Evolutionary conservation across 92 coral and sea anemone genomes (phyloP).

Genomic region (Umimayanthus chanpuru): DNA sequence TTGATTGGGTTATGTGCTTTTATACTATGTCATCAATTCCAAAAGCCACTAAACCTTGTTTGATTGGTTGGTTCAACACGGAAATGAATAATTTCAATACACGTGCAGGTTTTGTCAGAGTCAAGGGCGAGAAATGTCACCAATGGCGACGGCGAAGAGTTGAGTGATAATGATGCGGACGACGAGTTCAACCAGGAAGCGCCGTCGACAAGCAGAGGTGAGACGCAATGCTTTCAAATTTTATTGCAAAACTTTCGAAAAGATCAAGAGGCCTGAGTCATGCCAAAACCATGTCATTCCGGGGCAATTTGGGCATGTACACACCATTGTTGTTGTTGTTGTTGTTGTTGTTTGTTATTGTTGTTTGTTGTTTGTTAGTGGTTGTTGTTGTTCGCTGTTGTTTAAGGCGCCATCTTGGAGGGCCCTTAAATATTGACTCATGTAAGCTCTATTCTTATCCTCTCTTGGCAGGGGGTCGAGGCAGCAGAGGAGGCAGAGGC

Average conservation of each 20-base stretch:
- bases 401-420: too few species aligned
- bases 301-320: too few species aligned
- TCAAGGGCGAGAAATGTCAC: constrained; percentile 2
- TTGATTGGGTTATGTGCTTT: too few species aligned
- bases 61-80: background rate
- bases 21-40: too few species aligned
- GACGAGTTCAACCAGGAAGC: background rate
- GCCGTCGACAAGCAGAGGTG: constrained; percentile 15
- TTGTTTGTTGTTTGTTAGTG: too few species aligned
- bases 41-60: background rate
- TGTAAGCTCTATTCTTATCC: background rate
- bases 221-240: background rate
- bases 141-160: background rate
- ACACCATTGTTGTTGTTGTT: too few species aligned
- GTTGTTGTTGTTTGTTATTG: too few species aligned
- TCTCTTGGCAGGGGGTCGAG: constrained; percentile 21
- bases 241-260: too few species aligned
- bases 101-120: constrained; percentile 26
- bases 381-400: too few species aligned
- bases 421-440: background rate
- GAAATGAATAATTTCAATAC: background rate
- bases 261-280: too few species aligned
- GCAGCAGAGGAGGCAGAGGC: constrained; percentile 40
- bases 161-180: constrained; percentile 32
- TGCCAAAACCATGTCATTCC: too few species aligned